Conservation (phyloP, 1,140 invertebrate species). For the Trialeurodes vaporariorum region DNA sequence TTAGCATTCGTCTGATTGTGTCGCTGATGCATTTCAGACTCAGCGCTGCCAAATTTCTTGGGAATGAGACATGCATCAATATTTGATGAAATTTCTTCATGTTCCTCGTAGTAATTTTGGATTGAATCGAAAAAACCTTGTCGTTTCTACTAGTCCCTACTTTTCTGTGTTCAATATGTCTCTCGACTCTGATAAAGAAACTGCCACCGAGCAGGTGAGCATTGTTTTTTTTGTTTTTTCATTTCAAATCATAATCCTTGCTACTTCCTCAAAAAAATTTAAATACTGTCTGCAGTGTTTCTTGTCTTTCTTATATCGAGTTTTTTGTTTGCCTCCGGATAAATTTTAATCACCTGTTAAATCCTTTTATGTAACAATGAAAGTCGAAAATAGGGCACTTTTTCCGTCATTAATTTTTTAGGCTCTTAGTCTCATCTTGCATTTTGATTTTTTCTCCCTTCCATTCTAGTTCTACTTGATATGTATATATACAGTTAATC, state of each 20-base stretch:
- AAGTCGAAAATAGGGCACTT: no score
- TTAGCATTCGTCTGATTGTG: no score
- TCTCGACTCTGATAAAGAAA: background rate
- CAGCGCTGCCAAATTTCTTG: background rate
- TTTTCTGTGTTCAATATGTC: background rate
- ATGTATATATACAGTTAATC: no score
- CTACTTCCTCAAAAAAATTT: background rate
- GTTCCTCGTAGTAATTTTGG: background rate
- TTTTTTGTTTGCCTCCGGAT: background rate
- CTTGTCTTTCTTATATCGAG: background rate
- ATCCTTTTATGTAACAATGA: background rate
- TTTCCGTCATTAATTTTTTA: no score
- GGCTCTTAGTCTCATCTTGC: no score
- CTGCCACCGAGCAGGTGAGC: background rate
- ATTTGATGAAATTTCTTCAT: background rate
- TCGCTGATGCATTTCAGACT: no score
- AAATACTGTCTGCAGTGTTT: background rate
- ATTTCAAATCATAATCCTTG: background rate
- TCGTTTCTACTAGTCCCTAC: background rate
- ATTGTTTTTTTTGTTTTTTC: background rate
- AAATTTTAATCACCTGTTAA: background rate
- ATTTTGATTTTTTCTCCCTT: no score
- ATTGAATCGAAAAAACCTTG: background rate
- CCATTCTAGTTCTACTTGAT: no score
- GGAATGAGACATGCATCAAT: background rate